Conservation (phyloP, 1,140 invertebrate species). For the Diabrotica undecimpunctata region DNA sequence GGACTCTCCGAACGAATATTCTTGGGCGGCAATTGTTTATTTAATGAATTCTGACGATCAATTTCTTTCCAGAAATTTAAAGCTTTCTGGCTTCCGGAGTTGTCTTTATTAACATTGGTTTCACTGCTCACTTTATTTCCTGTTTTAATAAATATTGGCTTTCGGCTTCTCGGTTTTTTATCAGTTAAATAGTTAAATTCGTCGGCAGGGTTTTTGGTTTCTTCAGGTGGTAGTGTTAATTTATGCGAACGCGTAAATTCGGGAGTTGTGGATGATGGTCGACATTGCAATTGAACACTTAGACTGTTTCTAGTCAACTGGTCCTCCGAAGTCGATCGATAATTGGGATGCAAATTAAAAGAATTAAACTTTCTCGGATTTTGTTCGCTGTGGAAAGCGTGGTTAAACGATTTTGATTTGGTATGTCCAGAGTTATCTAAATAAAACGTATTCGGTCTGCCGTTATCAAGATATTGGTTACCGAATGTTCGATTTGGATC, state of each 20-base stretch:
- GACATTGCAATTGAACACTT: slow-evolving; percentile 40
- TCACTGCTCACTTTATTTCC: slow-evolving; percentile 21
- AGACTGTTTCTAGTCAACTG: slow-evolving; percentile 45
- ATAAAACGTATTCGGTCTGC: slow-evolving; percentile 52
- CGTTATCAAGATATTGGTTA: slow-evolving; percentile 51
- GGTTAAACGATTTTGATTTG: slow-evolving; percentile 26
- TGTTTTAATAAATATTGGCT: slow-evolving; percentile 53
- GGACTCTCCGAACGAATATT: slow-evolving; percentile 30
- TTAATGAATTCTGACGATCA: slow-evolving; percentile 51
- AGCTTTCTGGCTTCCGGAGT: slow-evolving; percentile 41
- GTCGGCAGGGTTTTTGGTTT: slow-evolving; percentile 26
- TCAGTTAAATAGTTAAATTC: slow-evolving; percentile 63
- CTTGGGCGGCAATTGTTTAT: slow-evolving; percentile 15
- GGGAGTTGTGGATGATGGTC: slow-evolving; percentile 57
- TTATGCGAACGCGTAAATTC: slow-evolving; percentile 44
- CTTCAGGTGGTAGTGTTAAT: slow-evolving; percentile 25
- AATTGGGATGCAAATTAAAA: slow-evolving; percentile 33
- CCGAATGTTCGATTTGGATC: slow-evolving; percentile 59
- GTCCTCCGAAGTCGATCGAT: slow-evolving; percentile 55
- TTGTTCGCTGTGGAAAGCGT: slow-evolving; percentile 3
- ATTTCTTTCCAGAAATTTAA: slow-evolving; percentile 62
- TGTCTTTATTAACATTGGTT: slow-evolving; percentile 24
- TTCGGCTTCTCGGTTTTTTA: slow-evolving; percentile 61
- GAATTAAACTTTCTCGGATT: slow-evolving; percentile 29
- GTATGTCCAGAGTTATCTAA: slow-evolving; percentile 43